Conservation (phyloP, 2,797 vertebrate genomes). For the Melanotaenia parkinsoni region DNA sequence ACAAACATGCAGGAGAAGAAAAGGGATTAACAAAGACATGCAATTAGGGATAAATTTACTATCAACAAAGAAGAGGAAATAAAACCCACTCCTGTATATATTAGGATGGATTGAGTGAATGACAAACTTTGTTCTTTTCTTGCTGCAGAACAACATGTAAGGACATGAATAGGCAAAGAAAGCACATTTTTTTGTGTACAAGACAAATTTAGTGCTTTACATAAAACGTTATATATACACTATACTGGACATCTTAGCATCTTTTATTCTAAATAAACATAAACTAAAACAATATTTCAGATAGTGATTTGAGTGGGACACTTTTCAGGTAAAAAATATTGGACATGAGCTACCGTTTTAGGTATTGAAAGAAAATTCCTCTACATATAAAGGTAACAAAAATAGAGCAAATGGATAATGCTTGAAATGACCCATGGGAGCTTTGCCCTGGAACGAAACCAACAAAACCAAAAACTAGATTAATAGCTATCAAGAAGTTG, state of each 20-base stretch:
- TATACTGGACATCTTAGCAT: background rate
- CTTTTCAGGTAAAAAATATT: conserved; percentile 1
- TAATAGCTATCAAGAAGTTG: conserved; percentile 55
- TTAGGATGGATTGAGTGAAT: conserved; percentile 16
- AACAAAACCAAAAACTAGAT: conserved; percentile 56
- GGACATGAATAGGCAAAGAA: background rate
- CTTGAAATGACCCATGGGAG: conserved; percentile 35
- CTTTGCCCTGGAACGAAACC: conserved; percentile 26
- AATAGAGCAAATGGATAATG: conserved; percentile 19
- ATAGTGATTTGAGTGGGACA: background rate
- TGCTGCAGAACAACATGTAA: background rate
- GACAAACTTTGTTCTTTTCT: background rate
- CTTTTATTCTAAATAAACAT: background rate
- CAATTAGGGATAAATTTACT: conserved; percentile 56
- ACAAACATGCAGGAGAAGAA: conserved; percentile 30
- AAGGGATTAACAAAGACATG: conserved; percentile 60
- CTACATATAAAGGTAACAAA: conserved; percentile 2
- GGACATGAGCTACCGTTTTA: conserved; percentile 5
- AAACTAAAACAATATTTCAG: background rate
- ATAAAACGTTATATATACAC: background rate
- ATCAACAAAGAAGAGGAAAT: conserved; percentile 33
- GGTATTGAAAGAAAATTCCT: conserved; percentile 15
- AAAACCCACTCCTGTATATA: conserved; percentile 29
- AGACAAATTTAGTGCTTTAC: no score
- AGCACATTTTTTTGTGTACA: no score